phyloP scores from a whole-genome alignment of 2,888 invertebrate species.

The Eremobia ochroleuca region DNA sequence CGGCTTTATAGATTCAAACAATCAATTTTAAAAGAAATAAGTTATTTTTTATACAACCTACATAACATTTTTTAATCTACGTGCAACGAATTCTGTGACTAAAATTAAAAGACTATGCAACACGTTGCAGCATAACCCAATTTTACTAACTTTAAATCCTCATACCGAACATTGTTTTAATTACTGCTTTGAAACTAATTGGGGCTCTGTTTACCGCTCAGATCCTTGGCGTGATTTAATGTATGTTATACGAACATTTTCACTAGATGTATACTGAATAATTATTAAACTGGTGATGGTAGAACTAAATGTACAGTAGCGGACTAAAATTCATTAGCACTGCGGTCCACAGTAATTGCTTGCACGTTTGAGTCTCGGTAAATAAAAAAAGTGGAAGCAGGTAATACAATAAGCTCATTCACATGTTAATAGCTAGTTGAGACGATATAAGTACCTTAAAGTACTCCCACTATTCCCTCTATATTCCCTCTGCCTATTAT shows the following conservation, averaged over 20 bases:
- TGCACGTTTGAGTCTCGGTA: not conserved
- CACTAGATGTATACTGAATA: conserved; percentile 5
- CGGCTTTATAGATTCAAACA: not conserved
- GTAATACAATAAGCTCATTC: too few relatives aligned
- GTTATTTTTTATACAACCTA: not conserved
- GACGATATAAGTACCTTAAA: too few relatives aligned
- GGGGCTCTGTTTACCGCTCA: conserved; percentile 17
- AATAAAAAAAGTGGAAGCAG: not conserved
- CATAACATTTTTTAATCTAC: not conserved
- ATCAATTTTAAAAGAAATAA: not conserved
- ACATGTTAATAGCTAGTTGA: too few relatives aligned
- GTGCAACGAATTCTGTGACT: not conserved
- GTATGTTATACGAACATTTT: conserved; percentile 17
- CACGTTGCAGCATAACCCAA: conserved; percentile 25
- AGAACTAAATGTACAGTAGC: not conserved
- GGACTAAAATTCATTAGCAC: not conserved
- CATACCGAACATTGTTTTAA: conserved; percentile 43
- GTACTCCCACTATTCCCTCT: too few relatives aligned
- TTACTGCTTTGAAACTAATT: conserved; percentile 55
- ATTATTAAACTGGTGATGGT: not conserved
- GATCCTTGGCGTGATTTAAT: conserved; percentile 38
- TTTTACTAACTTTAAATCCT: conserved; percentile 28
- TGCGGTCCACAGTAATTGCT: not conserved
- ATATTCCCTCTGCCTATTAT: too few relatives aligned
- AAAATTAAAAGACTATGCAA: conserved; percentile 10